Evolutionary conservation across 2,113 vertebrate genomes (phyloP), one percentile per base, ranked within the genome.

Genomic region (Epinephelus moara): DNA sequence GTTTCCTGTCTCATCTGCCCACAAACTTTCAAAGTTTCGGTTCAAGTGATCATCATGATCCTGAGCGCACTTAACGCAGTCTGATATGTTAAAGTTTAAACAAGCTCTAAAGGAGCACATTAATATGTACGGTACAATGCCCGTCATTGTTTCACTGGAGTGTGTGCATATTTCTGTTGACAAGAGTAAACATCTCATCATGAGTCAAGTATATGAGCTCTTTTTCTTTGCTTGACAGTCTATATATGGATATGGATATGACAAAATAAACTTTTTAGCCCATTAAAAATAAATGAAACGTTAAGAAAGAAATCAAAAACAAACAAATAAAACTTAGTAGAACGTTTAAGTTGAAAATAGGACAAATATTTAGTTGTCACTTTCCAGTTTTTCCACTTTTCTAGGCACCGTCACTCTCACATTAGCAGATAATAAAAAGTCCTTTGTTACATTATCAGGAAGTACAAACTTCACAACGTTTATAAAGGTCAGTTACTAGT

Each of bases 1-100:
- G 53, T 88, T 92, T 93, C 85, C 88, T 88, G 85, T 82, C 64
- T 84, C 52, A 37, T 79, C 59, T 76, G 49, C 68, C 37, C 42
- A 81, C 85, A 86, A 80, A 82, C 64, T 72, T 74, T 91, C 70
- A 85, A 23, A 78, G 81, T 90, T 83, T 87, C 85, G 40, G 21
- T 75, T 82, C 49, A 59, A 82, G 53, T 47, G 23, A 80, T 40
- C 52, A 1, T n/a, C 40, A 33, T 33, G n/a, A 37, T 9, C 40
- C 6, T 70, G 30, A 75, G 15, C 17, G 33, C 30, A 33, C 40
- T 68, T 2, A n/a, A 13, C 45, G 7, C 25, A 66, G 53, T 49
- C 13, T n/a, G 33, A 57, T 56, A 4, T 50, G 62, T 59, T 60
- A 2, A 61, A 62, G 56, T 67, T 69, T 62, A 61, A 70, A 74